Conservation (phyloP, 2,888 invertebrate species). For the Scaeva pyrastri region DNA sequence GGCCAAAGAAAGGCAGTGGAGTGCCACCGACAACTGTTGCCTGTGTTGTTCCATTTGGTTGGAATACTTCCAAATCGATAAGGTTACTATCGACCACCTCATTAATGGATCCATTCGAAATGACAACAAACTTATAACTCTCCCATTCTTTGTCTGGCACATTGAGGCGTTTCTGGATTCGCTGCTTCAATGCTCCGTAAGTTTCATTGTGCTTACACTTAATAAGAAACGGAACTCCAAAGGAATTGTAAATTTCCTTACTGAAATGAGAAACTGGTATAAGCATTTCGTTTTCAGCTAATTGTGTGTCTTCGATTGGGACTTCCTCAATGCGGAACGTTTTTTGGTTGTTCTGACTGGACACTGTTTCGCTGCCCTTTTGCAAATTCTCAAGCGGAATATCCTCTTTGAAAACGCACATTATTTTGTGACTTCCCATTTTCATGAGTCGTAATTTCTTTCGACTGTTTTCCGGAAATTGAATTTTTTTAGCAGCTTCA, state of each 20-base stretch:
- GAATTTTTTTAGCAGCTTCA: slow-evolving; percentile 96
- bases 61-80: slow-evolving; percentile 81
- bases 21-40: slow-evolving; percentile 84
- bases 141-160: slow-evolving; percentile 99
- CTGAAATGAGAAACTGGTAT: slow-evolving; percentile 98
- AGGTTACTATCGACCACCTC: slow-evolving; percentile 89
- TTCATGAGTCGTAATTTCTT: slow-evolving; percentile 93
- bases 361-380: slow-evolving; percentile 80
- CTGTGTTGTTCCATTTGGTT: slow-evolving; percentile 70
- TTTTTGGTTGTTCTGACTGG: slow-evolving; percentile 85
- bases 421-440: slow-evolving; percentile 90
- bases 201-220: slow-evolving; percentile 96
- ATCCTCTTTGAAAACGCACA: slow-evolving; percentile 89
- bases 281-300: slow-evolving; percentile 93
- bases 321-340: slow-evolving; percentile 96
- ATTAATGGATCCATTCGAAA: slow-evolving; percentile 92
- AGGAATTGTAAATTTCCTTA: slow-evolving; percentile 96
- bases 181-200: slow-evolving; percentile 93
- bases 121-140: slow-evolving; percentile 97
- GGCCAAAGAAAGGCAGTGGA: slow-evolving; percentile 95
- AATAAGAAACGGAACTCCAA: slow-evolving; percentile 96
- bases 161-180: slow-evolving; percentile 95
- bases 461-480: slow-evolving; percentile 93
- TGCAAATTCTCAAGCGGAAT: slow-evolving; percentile 86
- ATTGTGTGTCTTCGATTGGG: slow-evolving; percentile 93